Base-by-base conservation (phyloP, 2,113 vertebrate genomes). In the Grus americana region DNA sequence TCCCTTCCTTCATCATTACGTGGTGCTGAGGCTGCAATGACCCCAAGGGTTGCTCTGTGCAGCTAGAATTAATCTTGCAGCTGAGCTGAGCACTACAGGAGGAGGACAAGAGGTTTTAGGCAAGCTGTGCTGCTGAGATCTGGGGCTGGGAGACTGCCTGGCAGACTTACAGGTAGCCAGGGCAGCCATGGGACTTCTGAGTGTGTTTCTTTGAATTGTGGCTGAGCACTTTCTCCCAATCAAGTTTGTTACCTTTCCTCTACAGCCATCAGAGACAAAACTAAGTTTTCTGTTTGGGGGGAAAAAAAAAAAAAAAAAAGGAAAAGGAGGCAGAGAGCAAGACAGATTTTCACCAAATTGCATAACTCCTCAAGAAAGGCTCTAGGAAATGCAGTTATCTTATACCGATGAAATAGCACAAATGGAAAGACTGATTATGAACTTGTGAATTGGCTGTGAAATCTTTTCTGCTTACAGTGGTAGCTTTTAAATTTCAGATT, bases 251-350 rank as follows among this genome's bases (percentile, higher is more conserved):
- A 83, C 29, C 30, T 86, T 90, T 63, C 20, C 6, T 84, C 19
- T 80, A 29, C 12, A 80, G 40, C 6, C 47, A 52, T 73, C 20
- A 44, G 63, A 83, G 30, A 26, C 9, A 76, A 91, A 80, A 29
- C 1, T 19, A 29, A 16, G 2, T 20, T 52, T 27, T 54, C 36
- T 0, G 3, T 83, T 54, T 26, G 7, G 5, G 8, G 9, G 20
- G 36, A 38, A 38, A 38, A 38, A 38, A 38, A 38, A 9, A 38
- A 38, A 38, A 38, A 38, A 38, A 38, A 38, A 38, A 38, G 3
- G 4, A 88, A 67, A 57, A 49, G 9, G 16, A 89, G 6, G 7
- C 52, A 79, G 27, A 76, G 27, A 58, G 15, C 15, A 59, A 59
- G 54, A 42, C 6, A 54, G 18, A 9, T 87, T 93, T 75, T 76